Evolutionary conservation across 2,888 invertebrate genomes (phyloP), one percentile per base, ranked within the genome.

Genomic region (Phorcus lineatus): DNA sequence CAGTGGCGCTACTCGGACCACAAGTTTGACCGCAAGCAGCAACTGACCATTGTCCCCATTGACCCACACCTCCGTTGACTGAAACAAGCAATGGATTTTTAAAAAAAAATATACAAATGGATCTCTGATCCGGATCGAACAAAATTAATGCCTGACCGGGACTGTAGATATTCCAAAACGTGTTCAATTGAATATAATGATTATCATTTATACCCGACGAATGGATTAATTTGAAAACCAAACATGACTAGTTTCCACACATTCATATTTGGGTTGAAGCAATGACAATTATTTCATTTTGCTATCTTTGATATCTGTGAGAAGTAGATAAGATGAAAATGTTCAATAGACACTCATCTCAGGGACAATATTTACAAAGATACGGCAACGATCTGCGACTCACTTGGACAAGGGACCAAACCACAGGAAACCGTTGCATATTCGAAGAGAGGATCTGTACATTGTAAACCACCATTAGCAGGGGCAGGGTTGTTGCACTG

Each of bases 391-490:
- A 11, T 16, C 3, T 70, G 19, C 1, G 31, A 9, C 28, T 16
- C 31, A 76, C 76, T 52, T 76, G 76, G 76, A 31, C 76, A 76
- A 31, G n/a, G 28, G 7, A 31, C 55, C 17, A 54, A 13, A n/a
- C 36, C 55, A 31, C 76, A 76, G 36, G 70, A 70, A 13, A 70
- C 70, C 16, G 9, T 4, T 31, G 67, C 13, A 28, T 24, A 16
- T 67, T 67, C 36, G 9, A n/a, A 40, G 0, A 70, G 40, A 40
- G 0, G 11, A 28, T 55, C 76, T 2, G 16, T 6, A 55, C 76
- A 76, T 7, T 28, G 16, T 13, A 22, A 52, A n/a, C 76, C 76
- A 9, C 76, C 76, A 54, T 76, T 76, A 2, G 76, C 7, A 11
- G 76, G 76, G 1, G 3, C n/a, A 0, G 76, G 76, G 52, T 55